Base-by-base conservation (phyloP, 2,797 vertebrate genomes). In the Glyptemys insculpta region DNA sequence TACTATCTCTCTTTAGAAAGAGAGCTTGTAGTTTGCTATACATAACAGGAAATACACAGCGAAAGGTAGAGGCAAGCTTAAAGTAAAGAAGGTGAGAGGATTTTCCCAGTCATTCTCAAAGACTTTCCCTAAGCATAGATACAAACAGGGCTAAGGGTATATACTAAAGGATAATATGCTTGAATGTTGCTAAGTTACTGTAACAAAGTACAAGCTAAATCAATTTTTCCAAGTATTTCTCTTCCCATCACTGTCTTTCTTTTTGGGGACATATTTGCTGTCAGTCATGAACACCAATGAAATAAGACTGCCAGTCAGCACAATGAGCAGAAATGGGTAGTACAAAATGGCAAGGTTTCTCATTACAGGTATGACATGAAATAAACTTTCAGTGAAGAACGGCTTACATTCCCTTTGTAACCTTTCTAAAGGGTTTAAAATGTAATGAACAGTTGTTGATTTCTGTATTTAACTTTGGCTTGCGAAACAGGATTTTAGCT, bases 31-130 rank as follows among this genome's bases (percentile, higher is more conserved):
- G 59, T 62, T 34, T 34, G 59, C 12, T 62, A 62, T 78, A 78
- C 6, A 2, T 54, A 57, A 34, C 56, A 41, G 5, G 27, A 74
- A 57, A 29, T 12, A 16, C n/a, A 65, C 83, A 79, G 50, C 83
- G 86, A 44, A 16, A 83, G 5, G 1, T 65, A 53, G 0, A 1
- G 21, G 31, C 41, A 65, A 4, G 31, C 52, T 5, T 7, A 78
- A 19, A 49, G 90, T 81, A 37, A 65, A 65, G n/a, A 6, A 7
- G 8, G 8, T 76, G 65, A 72, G 16, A 47, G 62, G 8, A 57
- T 74, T 86, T 88, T 31, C 89, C 86, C 59, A 49, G 50, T 49
- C 12, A 50, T 15, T 80, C 88, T 23, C n/a, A 83, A 91, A 91
- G 34, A 2, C 4, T 10, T 86, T 91, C 76, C 54, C 91, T 91